Evolutionary conservation across 2,888 invertebrate species (phyloP), one percentile per base, ranked within the genome.

Genomic region (Sycophila texana): DNA sequence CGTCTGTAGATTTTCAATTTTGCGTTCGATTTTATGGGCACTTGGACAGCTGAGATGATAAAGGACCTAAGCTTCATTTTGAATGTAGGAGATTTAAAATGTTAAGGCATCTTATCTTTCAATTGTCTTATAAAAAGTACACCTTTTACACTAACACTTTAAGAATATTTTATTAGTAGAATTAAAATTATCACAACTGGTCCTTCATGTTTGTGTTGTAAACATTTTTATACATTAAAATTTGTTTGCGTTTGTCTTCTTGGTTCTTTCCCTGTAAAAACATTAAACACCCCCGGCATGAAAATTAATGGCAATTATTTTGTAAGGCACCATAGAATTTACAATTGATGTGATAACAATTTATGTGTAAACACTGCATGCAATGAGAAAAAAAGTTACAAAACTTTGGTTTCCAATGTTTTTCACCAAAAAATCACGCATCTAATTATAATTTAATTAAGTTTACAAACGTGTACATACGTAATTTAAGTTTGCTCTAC

Each of bases 361-460:
- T 26, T 61, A 66, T 76, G 65, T 77, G 55, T 63, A 74, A 63
- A 78, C 63, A 74, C 63, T 79, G 74, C 79, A 79, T 79, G 79
- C 30, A 39, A 70, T 10, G 70, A 49, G 18, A 67, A n/a, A n/a
- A 51, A 47, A 30, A 26, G 70, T 73, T 61, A 67, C 26, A 14
- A 57, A 55, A 68, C 82, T 82, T 83, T 79, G 39, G 67, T 74
- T 79, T 61, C 55, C 61, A 79, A 67, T 60, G 78, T 60, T 71
- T 71, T 68, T 81, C 82, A 61, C 71, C 65, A 79, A 84, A 78
- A 78, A 85, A 86, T 86, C 85, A 86, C 85, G 86, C 86, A 86
- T 87, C 86, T 87, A 39, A 39, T 39, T 39, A 39, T 10, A 39
- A 85, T 88, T 86, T 88, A 87, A 88, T 88, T 86, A 86, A 86